Percentiles rank a stretch among this genome's conserved stretches.
Evolutionary conservation across 2,797 vertebrate genomes (phyloP).

Genomic region (Iguana delicatissima): DNA sequence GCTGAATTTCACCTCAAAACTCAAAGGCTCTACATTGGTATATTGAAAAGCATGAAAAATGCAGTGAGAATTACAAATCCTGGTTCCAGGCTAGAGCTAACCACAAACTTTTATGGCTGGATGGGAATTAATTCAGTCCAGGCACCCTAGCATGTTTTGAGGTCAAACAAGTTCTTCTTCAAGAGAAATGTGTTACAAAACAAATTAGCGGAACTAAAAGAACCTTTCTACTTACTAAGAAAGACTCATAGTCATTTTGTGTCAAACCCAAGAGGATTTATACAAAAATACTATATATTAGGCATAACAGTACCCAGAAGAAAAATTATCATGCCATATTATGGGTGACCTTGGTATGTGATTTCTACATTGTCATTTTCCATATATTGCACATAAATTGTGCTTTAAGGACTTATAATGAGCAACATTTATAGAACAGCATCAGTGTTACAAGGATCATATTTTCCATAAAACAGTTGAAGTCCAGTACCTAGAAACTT

Average conservation of each 20-base stretch:
- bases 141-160: neutral
- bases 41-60: neutral
- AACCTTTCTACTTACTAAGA: no score
- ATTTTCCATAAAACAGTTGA: neutral
- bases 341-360: no score
- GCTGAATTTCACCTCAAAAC: neutral
- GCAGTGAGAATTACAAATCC: neutral
- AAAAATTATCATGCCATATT: no score
- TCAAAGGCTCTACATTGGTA: no score
- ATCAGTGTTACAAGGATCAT: neutral
- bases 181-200: neutral
- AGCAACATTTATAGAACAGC: neutral
- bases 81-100: neutral
- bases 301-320: no score
- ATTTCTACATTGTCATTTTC: neutral
- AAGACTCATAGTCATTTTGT: no score
- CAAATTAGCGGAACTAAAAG: neutral
- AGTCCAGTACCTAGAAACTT: neutral
- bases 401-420: neutral
- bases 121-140: no score
- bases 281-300: no score
- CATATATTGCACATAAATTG: no score
- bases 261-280: no score
- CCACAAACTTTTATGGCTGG: neutral
- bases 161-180: neutral